Conservation (phyloP, 35 echinoderm and acorn worm species). For the Strongylocentrotus purpuratus region DNA sequence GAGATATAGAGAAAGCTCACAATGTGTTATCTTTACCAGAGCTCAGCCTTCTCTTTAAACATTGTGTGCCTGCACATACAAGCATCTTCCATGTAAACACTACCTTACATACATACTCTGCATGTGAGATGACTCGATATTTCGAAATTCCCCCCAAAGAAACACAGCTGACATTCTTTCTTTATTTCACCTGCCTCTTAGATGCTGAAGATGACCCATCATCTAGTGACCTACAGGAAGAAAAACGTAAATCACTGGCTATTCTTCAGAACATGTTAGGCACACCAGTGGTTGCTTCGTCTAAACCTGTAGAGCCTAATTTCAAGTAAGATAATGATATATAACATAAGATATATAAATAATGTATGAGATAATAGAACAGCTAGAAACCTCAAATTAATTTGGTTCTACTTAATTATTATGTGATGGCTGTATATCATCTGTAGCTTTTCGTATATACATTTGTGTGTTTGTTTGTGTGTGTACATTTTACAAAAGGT, state of each 20-base stretch:
- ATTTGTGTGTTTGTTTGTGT: background rate
- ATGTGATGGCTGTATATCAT: no score
- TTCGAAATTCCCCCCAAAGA: no score
- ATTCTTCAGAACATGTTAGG: slow-evolving; percentile 79
- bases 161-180: background rate
- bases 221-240: slow-evolving; percentile 60
- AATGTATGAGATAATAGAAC: no score
- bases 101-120: background rate
- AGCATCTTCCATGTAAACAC: no score
- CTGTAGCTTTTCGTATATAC: no score
- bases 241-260: slow-evolving; percentile 71
- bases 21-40: no score
- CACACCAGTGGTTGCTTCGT: slow-evolving; percentile 23
- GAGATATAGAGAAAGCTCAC: no score
- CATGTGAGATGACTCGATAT: background rate
- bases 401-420: no score
- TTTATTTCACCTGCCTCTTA: background rate
- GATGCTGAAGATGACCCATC: slow-evolving; percentile 41
- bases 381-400: no score
- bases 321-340: slow-evolving; percentile 1
- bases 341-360: no score
- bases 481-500: background rate
- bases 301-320: background rate
- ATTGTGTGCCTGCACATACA: no score
- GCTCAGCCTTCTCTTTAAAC: background rate